Evolutionary conservation across 1,140 invertebrate species (phyloP).

Genomic region (Camponotus vicinus): DNA sequence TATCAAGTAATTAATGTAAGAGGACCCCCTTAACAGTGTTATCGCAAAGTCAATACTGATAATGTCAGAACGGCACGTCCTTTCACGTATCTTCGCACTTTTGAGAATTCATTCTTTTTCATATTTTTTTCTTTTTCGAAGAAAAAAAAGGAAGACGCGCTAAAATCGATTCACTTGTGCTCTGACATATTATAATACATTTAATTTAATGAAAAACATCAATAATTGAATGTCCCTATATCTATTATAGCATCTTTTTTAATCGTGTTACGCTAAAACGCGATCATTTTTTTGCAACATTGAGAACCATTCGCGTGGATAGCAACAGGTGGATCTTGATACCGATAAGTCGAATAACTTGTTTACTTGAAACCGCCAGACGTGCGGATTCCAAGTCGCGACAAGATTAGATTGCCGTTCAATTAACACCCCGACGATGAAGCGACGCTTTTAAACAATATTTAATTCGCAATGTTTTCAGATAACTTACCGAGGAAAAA

Average conservation of each 20-base stretch:
- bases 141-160: too few species aligned
- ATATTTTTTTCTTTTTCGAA: neutral
- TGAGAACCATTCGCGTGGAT: constrained; percentile 55
- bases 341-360: constrained; percentile 21
- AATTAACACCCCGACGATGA: constrained; percentile 44
- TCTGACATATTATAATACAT: neutral
- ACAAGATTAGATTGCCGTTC: constrained; percentile 69
- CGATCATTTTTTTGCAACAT: neutral
- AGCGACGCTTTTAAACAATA: neutral
- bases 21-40: constrained; percentile 63
- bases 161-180: neutral
- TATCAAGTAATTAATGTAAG: constrained; percentile 34
- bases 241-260: neutral
- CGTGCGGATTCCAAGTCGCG: constrained; percentile 54
- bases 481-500: neutral
- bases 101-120: neutral
- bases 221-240: neutral
- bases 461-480: neutral
- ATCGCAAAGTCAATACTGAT: constrained; percentile 50
- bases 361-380: constrained; percentile 33
- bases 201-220: neutral
- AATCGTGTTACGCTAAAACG: neutral
- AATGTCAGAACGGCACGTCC: neutral
- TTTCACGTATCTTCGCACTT: constrained; percentile 10
- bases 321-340: constrained; percentile 70